A percentile compares a stretch with the other conserved stretches of the same genome.
Conservation (phyloP, 1,140 invertebrate genomes). For the Cotesia chilonis region DNA sequence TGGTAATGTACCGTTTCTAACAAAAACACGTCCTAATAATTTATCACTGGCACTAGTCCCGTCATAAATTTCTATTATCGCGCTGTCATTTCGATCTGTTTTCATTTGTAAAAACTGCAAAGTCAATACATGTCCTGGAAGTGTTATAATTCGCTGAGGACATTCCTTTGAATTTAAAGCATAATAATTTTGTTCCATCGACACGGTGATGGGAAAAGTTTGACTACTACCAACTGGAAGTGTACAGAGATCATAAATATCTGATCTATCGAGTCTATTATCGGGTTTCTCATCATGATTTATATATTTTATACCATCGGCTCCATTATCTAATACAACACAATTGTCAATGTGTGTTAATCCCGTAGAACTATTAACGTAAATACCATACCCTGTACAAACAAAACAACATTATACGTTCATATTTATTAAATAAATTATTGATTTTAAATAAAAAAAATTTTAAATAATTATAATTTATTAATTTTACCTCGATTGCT, state of each 20-base stretch:
- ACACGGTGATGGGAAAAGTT: slow-evolving; percentile 82
- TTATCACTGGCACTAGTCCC: slow-evolving; percentile 76
- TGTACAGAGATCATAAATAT: slow-evolving; percentile 84
- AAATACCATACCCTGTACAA: slow-evolving; percentile 81
- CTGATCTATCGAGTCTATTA: slow-evolving; percentile 74
- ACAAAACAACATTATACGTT: slow-evolving; percentile 2
- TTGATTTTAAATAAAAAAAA: slow-evolving; percentile 15
- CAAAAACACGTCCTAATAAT: slow-evolving; percentile 72
- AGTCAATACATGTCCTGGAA: slow-evolving; percentile 81
- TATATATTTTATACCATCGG: slow-evolving; percentile 86
- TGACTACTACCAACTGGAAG: slow-evolving; percentile 81
- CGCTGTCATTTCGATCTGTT: slow-evolving; percentile 78
- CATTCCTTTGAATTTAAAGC: slow-evolving; percentile 74
- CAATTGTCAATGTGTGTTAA: slow-evolving; percentile 77
- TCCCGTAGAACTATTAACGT: slow-evolving; percentile 87
- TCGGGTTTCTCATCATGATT: slow-evolving; percentile 80
- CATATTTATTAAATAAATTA: background rate
- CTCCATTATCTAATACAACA: slow-evolving; percentile 80
- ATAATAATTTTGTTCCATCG: slow-evolving; percentile 79
- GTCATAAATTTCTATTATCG: slow-evolving; percentile 79
- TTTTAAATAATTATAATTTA: slow-evolving; percentile 13
- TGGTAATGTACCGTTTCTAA: slow-evolving; percentile 82
- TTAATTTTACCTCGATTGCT: slow-evolving; percentile 77
- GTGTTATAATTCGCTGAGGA: slow-evolving; percentile 76
- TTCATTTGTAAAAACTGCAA: slow-evolving; percentile 82